These are phyloP conservation scores for Miichthys miiuy DNA, from an alignment of 2,797 vertebrate genomes.

Conservation along the genomic window DNA sequence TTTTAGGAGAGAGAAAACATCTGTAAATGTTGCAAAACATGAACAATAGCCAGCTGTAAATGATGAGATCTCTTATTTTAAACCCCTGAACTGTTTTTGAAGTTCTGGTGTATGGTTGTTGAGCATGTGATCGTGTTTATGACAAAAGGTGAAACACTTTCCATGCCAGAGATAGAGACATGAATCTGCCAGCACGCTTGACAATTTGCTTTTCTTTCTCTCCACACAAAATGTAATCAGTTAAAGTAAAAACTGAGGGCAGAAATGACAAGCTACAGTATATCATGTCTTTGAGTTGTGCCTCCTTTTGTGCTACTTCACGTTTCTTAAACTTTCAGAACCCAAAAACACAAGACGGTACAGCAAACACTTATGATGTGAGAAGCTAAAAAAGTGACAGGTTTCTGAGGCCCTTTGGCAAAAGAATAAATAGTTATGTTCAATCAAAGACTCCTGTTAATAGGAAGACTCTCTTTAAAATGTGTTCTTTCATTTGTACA, in stretches of 20 bases:
- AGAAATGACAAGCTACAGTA: slow-evolving; percentile 55
- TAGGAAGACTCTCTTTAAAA: slow-evolving; percentile 61
- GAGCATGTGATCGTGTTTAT: slow-evolving; percentile 32
- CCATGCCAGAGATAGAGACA: slow-evolving; percentile 33
- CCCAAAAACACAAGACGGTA: slow-evolving; percentile 52
- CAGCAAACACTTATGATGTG: slow-evolving; percentile 55
- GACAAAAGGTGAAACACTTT: slow-evolving; percentile 35
- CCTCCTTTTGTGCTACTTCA: slow-evolving; percentile 52
- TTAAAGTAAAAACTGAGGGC: slow-evolving; percentile 60
- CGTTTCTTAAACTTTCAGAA: slow-evolving; percentile 64
- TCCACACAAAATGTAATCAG: slow-evolving; percentile 45
- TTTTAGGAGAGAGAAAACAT: background rate
- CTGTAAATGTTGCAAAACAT: slow-evolving; percentile 26
- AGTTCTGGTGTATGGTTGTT: slow-evolving; percentile 33
- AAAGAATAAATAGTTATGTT: slow-evolving; percentile 66
- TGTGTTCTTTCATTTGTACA: slow-evolving; percentile 49
- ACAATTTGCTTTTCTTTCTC: slow-evolving; percentile 22
- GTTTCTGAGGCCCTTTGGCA: slow-evolving; percentile 64
- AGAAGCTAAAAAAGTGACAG: slow-evolving; percentile 62
- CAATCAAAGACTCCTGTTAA: slow-evolving; percentile 68
- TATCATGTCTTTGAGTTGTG: slow-evolving; percentile 57
- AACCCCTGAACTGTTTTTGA: slow-evolving; percentile 37
- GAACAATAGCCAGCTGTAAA: background rate
- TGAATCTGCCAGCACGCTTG: slow-evolving; percentile 47
- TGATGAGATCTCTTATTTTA: slow-evolving; percentile 22